Evolutionary conservation across 2,113 vertebrate species (phyloP), one percentile per base, ranked within the genome.

Genomic region (Cichladusa arquata): DNA sequence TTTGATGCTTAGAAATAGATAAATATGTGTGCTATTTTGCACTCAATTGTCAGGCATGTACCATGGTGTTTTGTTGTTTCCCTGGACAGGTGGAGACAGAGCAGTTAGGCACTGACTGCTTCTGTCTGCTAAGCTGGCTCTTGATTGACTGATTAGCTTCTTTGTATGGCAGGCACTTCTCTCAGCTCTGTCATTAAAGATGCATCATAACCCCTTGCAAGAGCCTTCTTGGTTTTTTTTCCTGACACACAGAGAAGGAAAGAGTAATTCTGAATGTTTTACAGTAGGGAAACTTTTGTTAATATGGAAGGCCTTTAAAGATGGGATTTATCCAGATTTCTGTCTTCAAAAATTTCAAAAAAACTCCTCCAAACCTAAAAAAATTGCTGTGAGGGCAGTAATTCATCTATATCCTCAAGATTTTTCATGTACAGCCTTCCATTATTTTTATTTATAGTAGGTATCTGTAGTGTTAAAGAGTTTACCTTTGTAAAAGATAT

Each of bases 111-210:
- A 70, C 69, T 91, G 91, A 90, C 8, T 61, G 94, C 69, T 94
- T 93, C 86, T 97, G 95, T 93, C 93, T 96, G 91, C 93, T 97
- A 95, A 96, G 88, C 93, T 96, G 91, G 80, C 58, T 96, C 87
- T 94, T 97, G 97, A 97, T 94, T 97, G 97, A 98, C 96, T 97
- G 97, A 98, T 97, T 97, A 97, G 90, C 92, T 97, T 80, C 94
- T 97, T 95, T 94, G 94, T 96, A 97, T 95, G 94, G 89, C 65
- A 97, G 96, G 88, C 66, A 7, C 91, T 97, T 93, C 93, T 94
- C 65, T 86, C 16, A 23, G 74, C 60, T 95, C 83, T 47, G 34
- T 96, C 91, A 87, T 97, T 98, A 97, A 80, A 93, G 93, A 96
- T 95, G 95, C 90, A 96, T 58, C 78, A 92, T 93, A 95, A 85